Evolutionary conservation across 2,113 vertebrate species (phyloP), one percentile per base, ranked within the genome.

Genomic region (Anarrhichthys ocellatus): DNA sequence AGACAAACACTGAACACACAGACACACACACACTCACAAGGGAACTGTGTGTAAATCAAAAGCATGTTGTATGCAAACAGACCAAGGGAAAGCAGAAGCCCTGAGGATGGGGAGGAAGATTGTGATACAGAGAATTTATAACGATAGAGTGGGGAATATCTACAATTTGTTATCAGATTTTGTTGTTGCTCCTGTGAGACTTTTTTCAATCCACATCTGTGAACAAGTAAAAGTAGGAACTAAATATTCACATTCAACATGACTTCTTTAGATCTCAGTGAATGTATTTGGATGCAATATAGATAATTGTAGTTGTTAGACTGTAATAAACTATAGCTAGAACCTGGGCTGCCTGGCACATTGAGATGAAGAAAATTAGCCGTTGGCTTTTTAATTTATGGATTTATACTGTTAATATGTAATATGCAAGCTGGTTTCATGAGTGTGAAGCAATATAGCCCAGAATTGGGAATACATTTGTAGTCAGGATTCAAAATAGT

Each of bases 21-120:
- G 6, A 56, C 44, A 68, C 58, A n/a, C 63, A 52, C 67, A n/a
- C 58, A 61, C 29, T 1, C 38, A 14, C 42, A 56, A 59, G 9
- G 85, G 73, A 87, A 86, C 73, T 73, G 82, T 78, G 88, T 86
- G 81, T 90, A 86, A 87, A 92, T 83, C 87, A 80, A 88, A 89
- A 83, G 80, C 83, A 85, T 74, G 75, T 67, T 85, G 29, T 59
- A 84, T 85, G 83, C 85, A 89, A 91, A 87, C 80, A 86, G 80
- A 82, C 61, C 66, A 66, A 62, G 73, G 86, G 73, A 84, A 78
- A 73, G 87, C 74, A 86, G 87, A 77, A 80, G 83, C 81, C 87
- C 80, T 8, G 61, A 88, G 84, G 86, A 85, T 29, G 58, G 81
- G 78, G 83, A 86, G 78, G 73, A 80, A 80, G 62, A 83, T 20